These are phyloP conservation scores for Drosophila lini DNA, from an alignment of 1,140 invertebrate species.

Conservation along the genomic window DNA sequence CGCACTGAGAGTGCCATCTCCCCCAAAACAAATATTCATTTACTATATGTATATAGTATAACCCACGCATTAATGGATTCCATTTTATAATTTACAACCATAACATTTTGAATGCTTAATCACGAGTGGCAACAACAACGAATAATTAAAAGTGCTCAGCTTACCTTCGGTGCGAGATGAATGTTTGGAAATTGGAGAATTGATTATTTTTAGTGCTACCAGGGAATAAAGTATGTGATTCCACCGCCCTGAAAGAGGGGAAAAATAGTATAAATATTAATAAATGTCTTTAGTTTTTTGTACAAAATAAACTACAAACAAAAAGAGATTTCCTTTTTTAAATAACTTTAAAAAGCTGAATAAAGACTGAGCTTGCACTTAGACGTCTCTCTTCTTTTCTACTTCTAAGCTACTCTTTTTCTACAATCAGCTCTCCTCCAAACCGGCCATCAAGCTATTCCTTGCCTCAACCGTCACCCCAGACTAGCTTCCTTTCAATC, in stretches of 20 bases:
- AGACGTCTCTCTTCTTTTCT: too few relatives aligned
- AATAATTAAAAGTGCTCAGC: conserved; percentile 19
- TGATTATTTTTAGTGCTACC: conserved; percentile 8
- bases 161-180: conserved; percentile 13
- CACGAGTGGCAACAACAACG: not conserved
- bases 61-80: conserved; percentile 26
- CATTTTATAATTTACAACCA: conserved; percentile 41
- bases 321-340: too few relatives aligned
- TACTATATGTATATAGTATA: not conserved
- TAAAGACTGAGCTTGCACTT: too few relatives aligned
- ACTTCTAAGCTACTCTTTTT: not conserved
- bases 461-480: not conserved
- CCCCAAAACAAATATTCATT: not conserved
- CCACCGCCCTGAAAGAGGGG: conserved; percentile 31
- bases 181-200: not conserved
- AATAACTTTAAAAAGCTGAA: too few relatives aligned
- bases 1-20: not conserved
- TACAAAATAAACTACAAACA: too few relatives aligned
- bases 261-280: not conserved
- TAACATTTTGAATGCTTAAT: conserved; percentile 27
- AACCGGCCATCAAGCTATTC: not conserved
- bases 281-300: not conserved
- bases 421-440: not conserved
- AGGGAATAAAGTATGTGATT: conserved; percentile 45
- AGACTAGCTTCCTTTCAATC: not conserved